phyloP scores from a whole-genome alignment of 2,113 vertebrate genomes.

The Leptosomus discolor region DNA sequence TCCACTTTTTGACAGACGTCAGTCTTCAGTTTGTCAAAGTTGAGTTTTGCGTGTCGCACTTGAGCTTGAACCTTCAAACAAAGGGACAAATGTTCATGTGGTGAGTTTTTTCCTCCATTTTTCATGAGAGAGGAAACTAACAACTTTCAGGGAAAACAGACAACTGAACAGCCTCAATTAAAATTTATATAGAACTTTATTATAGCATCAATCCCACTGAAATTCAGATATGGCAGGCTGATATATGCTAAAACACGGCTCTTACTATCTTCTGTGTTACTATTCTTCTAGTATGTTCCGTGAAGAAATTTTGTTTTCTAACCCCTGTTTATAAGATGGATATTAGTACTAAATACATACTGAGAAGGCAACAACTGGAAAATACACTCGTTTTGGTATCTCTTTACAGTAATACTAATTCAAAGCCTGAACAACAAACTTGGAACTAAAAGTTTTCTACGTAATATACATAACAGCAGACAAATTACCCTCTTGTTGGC shows the following conservation, averaged over 20 bases:
- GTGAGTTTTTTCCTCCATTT: background rate
- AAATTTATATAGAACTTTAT: background rate
- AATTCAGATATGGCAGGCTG: background rate
- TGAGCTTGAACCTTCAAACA: conserved; percentile 90
- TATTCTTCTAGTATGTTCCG: background rate
- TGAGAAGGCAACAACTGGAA: background rate
- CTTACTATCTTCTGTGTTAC: background rate
- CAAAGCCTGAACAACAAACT: background rate
- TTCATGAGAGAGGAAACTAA: background rate
- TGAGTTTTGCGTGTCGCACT: conserved; percentile 89
- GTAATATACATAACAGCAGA: background rate
- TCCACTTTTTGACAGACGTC: conserved; percentile 99
- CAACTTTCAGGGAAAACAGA: background rate
- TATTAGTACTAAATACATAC: background rate
- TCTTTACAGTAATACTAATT: background rate
- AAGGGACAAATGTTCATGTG: background rate
- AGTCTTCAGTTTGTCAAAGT: conserved; percentile 95
- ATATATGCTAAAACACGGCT: background rate
- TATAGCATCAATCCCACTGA: background rate
- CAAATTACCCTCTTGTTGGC: background rate
- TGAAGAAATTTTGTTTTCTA: background rate
- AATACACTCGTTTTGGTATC: background rate
- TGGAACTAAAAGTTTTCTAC: background rate
- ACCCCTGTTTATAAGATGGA: background rate
- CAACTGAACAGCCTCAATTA: background rate